A percentile compares a stretch with the other conserved stretches of the same genome.
Conservation (phyloP, 2,797 vertebrate species). For the Hafferia zeledoni region DNA sequence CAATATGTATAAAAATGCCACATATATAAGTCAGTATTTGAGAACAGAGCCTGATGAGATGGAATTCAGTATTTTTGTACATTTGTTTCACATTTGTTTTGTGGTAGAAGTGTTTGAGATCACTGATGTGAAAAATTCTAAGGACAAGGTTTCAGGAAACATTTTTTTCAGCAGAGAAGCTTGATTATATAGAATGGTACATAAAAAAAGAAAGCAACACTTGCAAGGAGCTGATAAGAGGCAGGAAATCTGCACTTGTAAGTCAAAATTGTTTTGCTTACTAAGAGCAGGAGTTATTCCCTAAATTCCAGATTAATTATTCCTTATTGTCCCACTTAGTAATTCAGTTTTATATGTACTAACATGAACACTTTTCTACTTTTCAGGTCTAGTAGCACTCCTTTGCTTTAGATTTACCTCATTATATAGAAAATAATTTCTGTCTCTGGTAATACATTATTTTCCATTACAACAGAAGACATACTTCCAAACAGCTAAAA, state of each 20-base stretch:
- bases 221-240: not conserved
- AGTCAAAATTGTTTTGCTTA: not conserved
- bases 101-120: not conserved
- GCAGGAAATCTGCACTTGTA: not conserved
- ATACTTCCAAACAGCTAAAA: not conserved
- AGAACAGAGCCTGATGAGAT: not conserved
- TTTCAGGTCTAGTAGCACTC: not conserved
- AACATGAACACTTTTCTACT: not conserved
- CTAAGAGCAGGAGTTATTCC: not conserved
- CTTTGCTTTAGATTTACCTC: not conserved
- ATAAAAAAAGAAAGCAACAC: not conserved
- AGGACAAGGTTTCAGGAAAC: not conserved
- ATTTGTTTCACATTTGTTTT: not conserved
- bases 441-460: not conserved
- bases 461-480: not conserved
- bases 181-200: not conserved
- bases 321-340: not conserved
- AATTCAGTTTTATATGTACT: not conserved
- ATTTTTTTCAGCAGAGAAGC: not conserved
- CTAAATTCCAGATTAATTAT: not conserved
- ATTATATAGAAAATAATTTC: not conserved
- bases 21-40: not conserved
- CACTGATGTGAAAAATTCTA: not conserved
- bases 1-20: not conserved
- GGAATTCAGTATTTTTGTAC: not conserved